These are phyloP conservation scores for Amazona vittata DNA, from an alignment of 2,113 vertebrate genomes.

Conservation along the genomic window DNA sequence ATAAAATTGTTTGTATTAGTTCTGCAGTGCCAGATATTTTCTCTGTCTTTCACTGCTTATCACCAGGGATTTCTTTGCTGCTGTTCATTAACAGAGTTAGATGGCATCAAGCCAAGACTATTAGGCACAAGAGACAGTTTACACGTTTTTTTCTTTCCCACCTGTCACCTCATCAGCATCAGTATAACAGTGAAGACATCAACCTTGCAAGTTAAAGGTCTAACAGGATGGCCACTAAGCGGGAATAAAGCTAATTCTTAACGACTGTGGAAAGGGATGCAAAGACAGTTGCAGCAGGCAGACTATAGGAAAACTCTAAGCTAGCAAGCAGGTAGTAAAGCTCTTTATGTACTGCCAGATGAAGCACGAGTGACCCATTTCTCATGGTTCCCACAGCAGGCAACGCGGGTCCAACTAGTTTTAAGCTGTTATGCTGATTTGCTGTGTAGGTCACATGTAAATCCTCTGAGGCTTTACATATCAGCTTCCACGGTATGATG, in stretches of 20 bases:
- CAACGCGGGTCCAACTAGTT: neutral
- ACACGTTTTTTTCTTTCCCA: neutral
- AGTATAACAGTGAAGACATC: neutral
- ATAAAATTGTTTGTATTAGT: neutral
- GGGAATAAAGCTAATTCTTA: neutral
- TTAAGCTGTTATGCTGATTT: neutral
- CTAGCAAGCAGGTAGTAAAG: neutral
- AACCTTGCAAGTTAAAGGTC: neutral
- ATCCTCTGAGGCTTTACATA: neutral
- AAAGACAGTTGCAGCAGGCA: neutral
- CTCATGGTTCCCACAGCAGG: neutral
- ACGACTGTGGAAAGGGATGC: neutral
- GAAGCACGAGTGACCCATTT: neutral
- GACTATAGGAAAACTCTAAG: neutral
- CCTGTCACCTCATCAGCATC: neutral
- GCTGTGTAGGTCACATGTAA: neutral
- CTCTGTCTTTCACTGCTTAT: neutral
- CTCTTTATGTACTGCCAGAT: neutral
- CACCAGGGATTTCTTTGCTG: neutral
- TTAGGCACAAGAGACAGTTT: neutral
- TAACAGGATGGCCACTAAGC: neutral
- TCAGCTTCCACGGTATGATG: neutral
- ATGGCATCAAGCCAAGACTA: neutral
- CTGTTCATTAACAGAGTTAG: neutral
- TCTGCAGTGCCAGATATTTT: neutral